Base-by-base conservation (phyloP, 2,797 vertebrate genomes). In the Diplodus puntazzo region DNA sequence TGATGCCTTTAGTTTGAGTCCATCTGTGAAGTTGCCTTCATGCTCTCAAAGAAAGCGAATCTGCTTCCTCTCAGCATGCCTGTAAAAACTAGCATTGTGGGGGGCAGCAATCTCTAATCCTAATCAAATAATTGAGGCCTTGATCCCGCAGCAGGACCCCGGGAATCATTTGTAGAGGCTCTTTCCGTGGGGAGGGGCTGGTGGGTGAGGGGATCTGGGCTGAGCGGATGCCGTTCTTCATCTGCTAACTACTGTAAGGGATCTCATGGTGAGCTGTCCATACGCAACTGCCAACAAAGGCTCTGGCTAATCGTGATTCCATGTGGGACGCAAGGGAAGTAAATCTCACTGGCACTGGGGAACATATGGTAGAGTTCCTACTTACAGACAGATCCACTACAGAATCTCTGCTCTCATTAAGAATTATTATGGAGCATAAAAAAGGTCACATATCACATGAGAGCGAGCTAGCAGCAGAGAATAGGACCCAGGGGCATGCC, bases 121-220 rank as follows among this genome's bases (percentile, higher is more conserved):
- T 88, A 92, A 92, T 93, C 77, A 88, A 93, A 94, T 93, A 91
- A 94, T 87, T 88, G 85, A 69, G 74, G 83, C 63, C 77, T 82
- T 87, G 55, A 93, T 92, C 88, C 79, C 87, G 75, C 88, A 64
- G 80, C 66, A 53, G 88, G 88, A 88, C 45, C 18, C 70, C 43
- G 8, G 63, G 71, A 83, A 88, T 92, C 53, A 86, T 88, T 94
- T 85, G 90, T 88, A 81, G 60, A 52, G 63, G 39, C 82, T 83
- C 65, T 70, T 25, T 45, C 42, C 8, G 25, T 9, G 46, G 43
- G 69, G 69, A 59, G 80, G 77, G 67, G 72, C n/a, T 6, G 25
- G 30, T 30, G 71, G 80, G 69, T 11, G 39, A 11, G 16, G 54
- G 30, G 71, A 65, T 45, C 14, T 49, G 68, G 53, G 58, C 34